Conservation (phyloP, 2,888 invertebrate genomes). For the Apamea crenata region DNA sequence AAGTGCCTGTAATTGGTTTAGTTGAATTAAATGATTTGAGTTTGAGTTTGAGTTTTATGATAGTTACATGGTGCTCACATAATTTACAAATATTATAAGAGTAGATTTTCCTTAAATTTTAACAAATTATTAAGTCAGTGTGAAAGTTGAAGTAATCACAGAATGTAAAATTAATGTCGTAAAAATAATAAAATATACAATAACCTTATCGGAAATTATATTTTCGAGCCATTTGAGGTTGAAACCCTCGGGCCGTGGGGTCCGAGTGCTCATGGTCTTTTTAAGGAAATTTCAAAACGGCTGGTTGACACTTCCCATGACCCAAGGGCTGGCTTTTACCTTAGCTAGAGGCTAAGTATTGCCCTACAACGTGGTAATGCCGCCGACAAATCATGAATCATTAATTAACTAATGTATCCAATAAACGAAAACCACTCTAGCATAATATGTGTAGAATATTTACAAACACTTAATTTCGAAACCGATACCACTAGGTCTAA, state of each 20-base stretch:
- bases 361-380: no score
- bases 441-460: slow-evolving; percentile 28
- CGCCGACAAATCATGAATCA: background rate
- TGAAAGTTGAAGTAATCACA: background rate
- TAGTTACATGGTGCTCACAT: background rate
- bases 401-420: slow-evolving; percentile 20
- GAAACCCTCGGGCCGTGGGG: no score
- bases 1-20: no score
- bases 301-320: no score
- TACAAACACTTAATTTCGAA: slow-evolving; percentile 35
- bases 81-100: background rate
- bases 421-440: slow-evolving; percentile 21
- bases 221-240: no score
- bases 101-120: background rate
- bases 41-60: no score
- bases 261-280: no score
- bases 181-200: background rate
- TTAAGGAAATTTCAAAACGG: no score
- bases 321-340: no score
- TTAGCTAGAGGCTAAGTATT: no score
- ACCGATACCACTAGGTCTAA: slow-evolving; percentile 20
- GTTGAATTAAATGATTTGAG: no score
- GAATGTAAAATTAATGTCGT: background rate
- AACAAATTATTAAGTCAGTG: background rate
- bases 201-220: no score